Percentiles rank a stretch among this genome's conserved stretches.
Evolutionary conservation across 1,140 invertebrate genomes (phyloP).

Genomic region (Drosophila repleta): DNA sequence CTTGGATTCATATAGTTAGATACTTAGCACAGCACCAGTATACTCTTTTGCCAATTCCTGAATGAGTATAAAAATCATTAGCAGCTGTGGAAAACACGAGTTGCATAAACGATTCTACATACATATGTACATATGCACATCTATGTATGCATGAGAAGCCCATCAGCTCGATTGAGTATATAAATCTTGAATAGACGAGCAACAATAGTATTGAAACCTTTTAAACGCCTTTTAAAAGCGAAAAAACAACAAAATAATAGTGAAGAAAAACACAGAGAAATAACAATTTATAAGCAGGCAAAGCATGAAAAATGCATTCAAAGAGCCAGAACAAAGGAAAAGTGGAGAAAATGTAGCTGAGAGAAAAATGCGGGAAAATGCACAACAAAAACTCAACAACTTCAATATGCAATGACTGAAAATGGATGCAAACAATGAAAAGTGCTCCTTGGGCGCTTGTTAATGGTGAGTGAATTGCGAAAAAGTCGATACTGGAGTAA

Average conservation of each 20-base stretch:
- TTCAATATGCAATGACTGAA: conserved; percentile 21
- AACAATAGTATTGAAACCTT: not conserved
- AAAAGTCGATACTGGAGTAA: conserved; percentile 31
- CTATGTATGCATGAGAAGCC: no score
- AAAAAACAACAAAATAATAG: not conserved
- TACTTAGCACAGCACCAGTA: no score
- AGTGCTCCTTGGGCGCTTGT: conserved; percentile 34
- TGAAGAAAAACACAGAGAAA: not conserved
- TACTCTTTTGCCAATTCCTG: no score
- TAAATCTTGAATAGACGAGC: not conserved
- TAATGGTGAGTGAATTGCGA: conserved; percentile 54
- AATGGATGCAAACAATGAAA: conserved; percentile 40
- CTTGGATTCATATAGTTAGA: no score
- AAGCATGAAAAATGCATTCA: conserved; percentile 27
- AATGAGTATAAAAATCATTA: no score
- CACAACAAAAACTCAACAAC: conserved; percentile 10
- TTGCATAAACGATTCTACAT: no score
- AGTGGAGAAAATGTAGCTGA: not conserved
- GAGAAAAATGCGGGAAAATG: conserved; percentile 3
- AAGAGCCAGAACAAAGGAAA: conserved; percentile 12
- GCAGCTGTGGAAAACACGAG: no score
- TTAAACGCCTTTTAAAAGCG: not conserved
- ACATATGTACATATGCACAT: no score
- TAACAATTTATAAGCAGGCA: conserved; percentile 7
- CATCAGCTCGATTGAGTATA: not conserved